Evolutionary conservation across 2,888 invertebrate genomes (phyloP), one percentile per base, ranked within the genome.

Genomic region (Lithodes maja): DNA sequence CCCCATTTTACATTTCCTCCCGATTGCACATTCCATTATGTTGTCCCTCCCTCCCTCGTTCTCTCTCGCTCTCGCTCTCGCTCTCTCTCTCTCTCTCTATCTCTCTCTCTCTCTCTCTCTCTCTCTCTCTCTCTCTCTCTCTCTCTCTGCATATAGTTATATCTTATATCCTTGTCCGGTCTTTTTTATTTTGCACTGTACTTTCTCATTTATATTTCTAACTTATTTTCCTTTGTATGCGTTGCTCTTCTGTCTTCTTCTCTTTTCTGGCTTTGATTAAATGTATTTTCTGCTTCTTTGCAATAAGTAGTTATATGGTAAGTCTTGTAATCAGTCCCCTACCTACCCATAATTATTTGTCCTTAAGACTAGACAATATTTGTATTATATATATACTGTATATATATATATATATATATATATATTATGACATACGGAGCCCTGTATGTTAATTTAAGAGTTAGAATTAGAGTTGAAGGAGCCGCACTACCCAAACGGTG

Each of bases 101-200:
- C 17, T 9, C 80, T 61, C 3, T 33, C 61, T n/a, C 49, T 17
- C 12, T 52, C 80, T 1, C 1, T 61, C 33, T 80, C 54, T 7
- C 61, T 33, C 33, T 33, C 78, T 78, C 52, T 78, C 53, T 78
- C 78, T 77, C 53, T 78, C 78, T 78, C 78, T 78, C 78, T 78
- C 78, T 53, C 78, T 53, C 78, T 78, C n/a, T 53, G n/a, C 53
- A 17, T 78, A 50, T 53, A 50, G 50, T 53, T 78, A 50, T 77
- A 33, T 77, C 77, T 50, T 50, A 50, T 50, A 15, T 50, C 50
- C 77, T 50, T 50, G 33, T 50, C 50, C 77, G 15, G 15, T 50
- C 74, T 74, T n/a, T 74, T n/a, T 74, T 0, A 15, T n/a, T 74
- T n/a, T 74, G 12, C 3, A 17, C 49, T n/a, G n/a, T 74, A 3